Percentiles rank a stretch among this genome's conserved stretches.
These are phyloP conservation scores for Ceratina australensis DNA, from an alignment of 1,140 invertebrate genomes.

Conservation along the genomic window DNA sequence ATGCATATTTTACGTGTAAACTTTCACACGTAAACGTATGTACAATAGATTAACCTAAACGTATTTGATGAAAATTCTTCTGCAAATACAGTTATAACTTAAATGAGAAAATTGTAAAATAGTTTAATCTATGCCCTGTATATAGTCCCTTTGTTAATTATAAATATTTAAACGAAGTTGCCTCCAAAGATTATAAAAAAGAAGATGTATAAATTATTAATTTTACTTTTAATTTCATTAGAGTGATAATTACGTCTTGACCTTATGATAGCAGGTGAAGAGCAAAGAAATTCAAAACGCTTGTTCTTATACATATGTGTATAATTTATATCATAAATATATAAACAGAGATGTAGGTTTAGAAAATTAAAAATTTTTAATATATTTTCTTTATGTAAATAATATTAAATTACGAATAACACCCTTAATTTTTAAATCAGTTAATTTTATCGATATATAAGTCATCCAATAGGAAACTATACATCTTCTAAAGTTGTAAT, in stretches of 20 bases:
- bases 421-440: conserved; percentile 13
- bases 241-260: conserved; percentile 11
- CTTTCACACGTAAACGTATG: conserved; percentile 2
- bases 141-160: conserved; percentile 31
- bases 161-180: conserved; percentile 21
- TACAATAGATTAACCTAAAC: conserved; percentile 17
- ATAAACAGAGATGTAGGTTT: conserved; percentile 31
- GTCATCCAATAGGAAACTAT: conserved; percentile 31
- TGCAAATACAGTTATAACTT: conserved; percentile 22
- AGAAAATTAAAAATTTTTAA: conserved; percentile 26
- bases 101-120: conserved; percentile 30
- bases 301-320: conserved; percentile 10
- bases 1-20: background rate
- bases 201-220: conserved; percentile 33
- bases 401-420: conserved; percentile 44
- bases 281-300: conserved; percentile 43
- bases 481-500: no score
- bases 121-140: conserved; percentile 44
- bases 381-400: conserved; percentile 20
- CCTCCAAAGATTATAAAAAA: conserved; percentile 22
- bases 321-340: conserved; percentile 30
- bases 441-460: conserved; percentile 29
- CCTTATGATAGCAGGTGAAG: conserved; percentile 27
- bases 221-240: conserved; percentile 43
- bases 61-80: conserved; percentile 19